Evolutionary conservation across 1,140 invertebrate genomes (phyloP), one percentile per base, ranked within the genome.

Genomic region (Polypedilum vanderplanki): DNA sequence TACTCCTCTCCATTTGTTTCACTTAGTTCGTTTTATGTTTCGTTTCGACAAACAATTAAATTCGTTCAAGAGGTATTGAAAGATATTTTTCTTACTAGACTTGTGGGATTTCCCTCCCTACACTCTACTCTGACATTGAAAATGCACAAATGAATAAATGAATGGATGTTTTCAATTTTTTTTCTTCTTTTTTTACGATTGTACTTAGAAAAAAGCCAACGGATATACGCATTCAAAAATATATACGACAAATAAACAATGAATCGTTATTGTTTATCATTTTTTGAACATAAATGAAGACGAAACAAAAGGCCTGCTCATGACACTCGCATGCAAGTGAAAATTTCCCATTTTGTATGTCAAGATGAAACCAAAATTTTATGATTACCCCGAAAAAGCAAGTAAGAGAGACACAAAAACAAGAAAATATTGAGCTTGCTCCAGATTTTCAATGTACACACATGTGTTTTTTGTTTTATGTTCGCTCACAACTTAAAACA

Each of bases 241-340:
- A n/a, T n/a, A n/a, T n/a, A 33, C 24, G 24, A 33, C 24, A 33
- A 33, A 57, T n/a, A 46, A 57, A 57, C 46, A 57, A 57, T 57
- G 46, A 57, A 57, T n/a, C 46, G 46, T 57, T 57, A n/a, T 57
- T 57, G 46, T 57, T 57, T 57, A 57, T 57, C 46, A 57, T 57
- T 57, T 57, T 57, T 33, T 3, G 15, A 57, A 57, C 46, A 57
- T 33, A 33, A 33, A 33, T 33, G 24, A 33, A 33, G 24, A 33
- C 24, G 24, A 33, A 33, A 57, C 46, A 57, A 57, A 57, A 46
- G n/a, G 46, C n/a, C 46, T 57, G 46, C 46, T 57, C 46, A 57
- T 57, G 46, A 57, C 46, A 57, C n/a, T 33, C 24, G 24, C 46
- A n/a, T 57, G 46, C 46, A 57, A 57, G 46, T 57, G 46, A 57